Evolutionary conservation across 2,797 vertebrate species (phyloP), one percentile per base, ranked within the genome.

Genomic region (Heterohyrax brucei): DNA sequence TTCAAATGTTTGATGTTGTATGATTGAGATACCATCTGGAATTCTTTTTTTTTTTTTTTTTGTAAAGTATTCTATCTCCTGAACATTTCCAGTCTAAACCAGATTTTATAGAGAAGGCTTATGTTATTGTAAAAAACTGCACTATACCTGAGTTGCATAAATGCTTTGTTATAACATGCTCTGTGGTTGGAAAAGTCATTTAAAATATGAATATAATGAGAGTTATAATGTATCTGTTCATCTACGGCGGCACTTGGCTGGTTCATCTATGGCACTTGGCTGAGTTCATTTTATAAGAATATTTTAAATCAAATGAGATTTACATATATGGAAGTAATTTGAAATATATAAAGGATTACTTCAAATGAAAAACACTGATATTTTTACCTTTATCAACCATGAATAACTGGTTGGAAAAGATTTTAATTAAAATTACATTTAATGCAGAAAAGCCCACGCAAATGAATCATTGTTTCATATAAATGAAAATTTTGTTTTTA

Each of bases 341-440:
- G 3, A 87, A 92, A 92, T 94, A 50, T 64, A 76, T 3, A 70
- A 91, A 93, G 10, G 10, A 3, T 4, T 90, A 39, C 80, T 92
- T 92, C 21, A 92, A 87, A 59, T 77, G 10, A 87, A 91, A 70
- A 94, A 86, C 1, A 14, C 1, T 89, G 33, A 76, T 16, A 76
- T 16, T 83, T 94, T 92, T 83, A 73, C 50, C 59, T 84, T 3
- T 3, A 86, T 30, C 12, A 59, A 61, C 5, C 14, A 76, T 70
- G 48, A 83, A 59, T 72, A 50, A n/a, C 4, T 5, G 72, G 1
- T 66, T 95, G 87, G 3, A 95, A 89, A 86, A 70, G 66, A 87
- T 80, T 84, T 97, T n/a, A 89, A 82, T 79, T 87, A 90, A 75
- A 86, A 72, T 53, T 72, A 75, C 82, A 28, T 78, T 78, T 56